Percentiles rank a stretch among this genome's conserved stretches.
Conservation (phyloP, 2,797 vertebrate genomes). For the Premnoplex brunnescens region DNA sequence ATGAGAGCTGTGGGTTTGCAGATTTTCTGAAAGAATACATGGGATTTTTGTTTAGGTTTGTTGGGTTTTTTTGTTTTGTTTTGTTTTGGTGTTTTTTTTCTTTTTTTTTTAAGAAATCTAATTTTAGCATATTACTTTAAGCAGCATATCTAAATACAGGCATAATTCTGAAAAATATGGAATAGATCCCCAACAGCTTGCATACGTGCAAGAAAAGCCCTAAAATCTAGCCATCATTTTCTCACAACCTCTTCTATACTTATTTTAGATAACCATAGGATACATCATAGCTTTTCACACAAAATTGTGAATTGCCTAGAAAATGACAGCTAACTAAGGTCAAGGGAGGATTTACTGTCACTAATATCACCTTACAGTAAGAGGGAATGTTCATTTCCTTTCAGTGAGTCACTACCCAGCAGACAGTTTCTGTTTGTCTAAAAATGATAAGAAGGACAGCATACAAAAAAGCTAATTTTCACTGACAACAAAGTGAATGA, state of each 20-base stretch:
- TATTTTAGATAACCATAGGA: background rate
- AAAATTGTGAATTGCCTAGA: background rate
- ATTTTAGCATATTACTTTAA: background rate
- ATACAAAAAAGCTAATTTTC: background rate
- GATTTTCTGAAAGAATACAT: background rate
- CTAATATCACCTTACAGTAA: background rate
- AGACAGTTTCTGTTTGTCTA: background rate
- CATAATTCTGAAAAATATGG: background rate
- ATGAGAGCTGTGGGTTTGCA: background rate
- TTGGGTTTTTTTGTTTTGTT: no score
- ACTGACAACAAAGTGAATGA: background rate
- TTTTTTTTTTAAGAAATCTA: background rate
- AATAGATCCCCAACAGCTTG: background rate
- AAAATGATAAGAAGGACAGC: background rate
- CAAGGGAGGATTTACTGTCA: background rate
- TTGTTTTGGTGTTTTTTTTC: background rate
- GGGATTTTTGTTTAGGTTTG: no score
- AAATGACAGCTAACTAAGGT: background rate
- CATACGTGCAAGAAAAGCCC: background rate
- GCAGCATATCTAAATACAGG: background rate
- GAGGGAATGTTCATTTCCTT: background rate
- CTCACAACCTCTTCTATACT: background rate
- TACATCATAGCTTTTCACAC: background rate
- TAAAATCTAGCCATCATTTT: background rate
- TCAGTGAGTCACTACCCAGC: background rate